Conservation (phyloP, 2,797 vertebrate species). For the Liasis olivaceus region DNA sequence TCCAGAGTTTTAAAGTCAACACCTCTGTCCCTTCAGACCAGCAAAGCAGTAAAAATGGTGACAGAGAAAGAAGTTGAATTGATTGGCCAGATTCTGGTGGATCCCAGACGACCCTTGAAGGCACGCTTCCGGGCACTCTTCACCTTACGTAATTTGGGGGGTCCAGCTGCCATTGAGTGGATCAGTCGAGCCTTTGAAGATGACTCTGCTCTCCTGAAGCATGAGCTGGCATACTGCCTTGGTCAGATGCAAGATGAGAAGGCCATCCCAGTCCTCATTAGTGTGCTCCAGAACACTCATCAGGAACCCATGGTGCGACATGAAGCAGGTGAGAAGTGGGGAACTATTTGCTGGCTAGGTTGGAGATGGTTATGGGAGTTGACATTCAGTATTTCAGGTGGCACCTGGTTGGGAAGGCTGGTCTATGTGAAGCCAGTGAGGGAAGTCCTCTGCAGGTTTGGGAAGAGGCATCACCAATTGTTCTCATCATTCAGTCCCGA, state of each 20-base stretch:
- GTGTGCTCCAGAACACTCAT: slow-evolving; percentile 78
- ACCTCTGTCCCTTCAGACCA: too few species aligned
- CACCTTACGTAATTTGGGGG: slow-evolving; percentile 89
- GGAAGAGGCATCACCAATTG: neutral
- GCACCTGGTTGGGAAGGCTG: neutral
- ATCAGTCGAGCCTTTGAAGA: slow-evolving; percentile 87
- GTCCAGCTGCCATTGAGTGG: slow-evolving; percentile 82
- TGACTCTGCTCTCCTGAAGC: slow-evolving; percentile 89
- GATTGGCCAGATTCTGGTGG: slow-evolving; percentile 80
- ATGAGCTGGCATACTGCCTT: slow-evolving; percentile 93
- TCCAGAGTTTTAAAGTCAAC: neutral
- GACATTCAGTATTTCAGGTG: neutral
- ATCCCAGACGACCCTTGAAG: slow-evolving; percentile 76
- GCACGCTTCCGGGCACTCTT: slow-evolving; percentile 91
- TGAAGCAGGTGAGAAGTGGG: slow-evolving; percentile 82
- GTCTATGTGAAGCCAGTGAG: neutral
- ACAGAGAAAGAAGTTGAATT: slow-evolving; percentile 73
- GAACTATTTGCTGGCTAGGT: neutral
- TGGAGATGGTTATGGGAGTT: neutral
- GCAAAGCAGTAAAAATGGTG: slow-evolving; percentile 68
- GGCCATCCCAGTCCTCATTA: slow-evolving; percentile 81
- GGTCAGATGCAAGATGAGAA: slow-evolving; percentile 90
- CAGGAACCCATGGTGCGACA: slow-evolving; percentile 96
- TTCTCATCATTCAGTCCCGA: neutral
- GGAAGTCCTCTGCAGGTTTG: neutral